Percentiles rank a stretch among this genome's conserved stretches.
These are phyloP conservation scores for Conger conger DNA, from an alignment of 2,113 vertebrate genomes.

Conservation along the genomic window DNA sequence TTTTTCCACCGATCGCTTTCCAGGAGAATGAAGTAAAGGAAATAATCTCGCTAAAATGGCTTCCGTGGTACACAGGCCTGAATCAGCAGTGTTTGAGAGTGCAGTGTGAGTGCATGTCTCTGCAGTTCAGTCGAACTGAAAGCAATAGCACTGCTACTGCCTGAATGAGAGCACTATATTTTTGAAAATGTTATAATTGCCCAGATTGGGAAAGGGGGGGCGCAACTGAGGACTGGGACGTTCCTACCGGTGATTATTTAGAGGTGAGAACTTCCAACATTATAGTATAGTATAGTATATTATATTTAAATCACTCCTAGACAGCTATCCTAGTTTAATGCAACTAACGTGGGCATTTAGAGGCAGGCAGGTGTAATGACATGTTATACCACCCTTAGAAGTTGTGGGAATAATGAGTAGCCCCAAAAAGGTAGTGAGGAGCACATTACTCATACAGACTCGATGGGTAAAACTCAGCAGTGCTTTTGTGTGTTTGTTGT, in stretches of 20 bases:
- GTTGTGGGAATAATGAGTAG: not conserved
- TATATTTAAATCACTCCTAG: not conserved
- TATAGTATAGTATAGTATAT: not conserved
- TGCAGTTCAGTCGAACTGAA: not conserved
- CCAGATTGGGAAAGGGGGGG: not conserved
- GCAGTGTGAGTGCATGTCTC: not conserved
- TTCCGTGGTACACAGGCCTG: not conserved
- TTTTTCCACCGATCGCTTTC: conserved; percentile 4
- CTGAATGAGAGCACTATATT: not conserved
- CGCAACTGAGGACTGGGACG: not conserved
- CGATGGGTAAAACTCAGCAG: not conserved
- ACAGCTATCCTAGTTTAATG: not conserved
- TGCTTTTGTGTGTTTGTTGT: not conserved
- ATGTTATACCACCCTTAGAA: not conserved
- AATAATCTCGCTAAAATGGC: not conserved
- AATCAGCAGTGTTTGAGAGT: not conserved
- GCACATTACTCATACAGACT: not conserved
- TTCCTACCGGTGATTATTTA: not conserved
- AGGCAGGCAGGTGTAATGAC: not conserved
- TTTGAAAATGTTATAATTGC: not conserved
- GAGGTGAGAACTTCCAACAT: not conserved
- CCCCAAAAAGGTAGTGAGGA: not conserved
- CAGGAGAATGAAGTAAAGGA: not conserved
- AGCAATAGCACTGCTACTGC: not conserved
- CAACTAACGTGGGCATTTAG: not conserved